phyloP scores from a whole-genome alignment of 2,888 invertebrate species.

The Fragum sueziense region DNA sequence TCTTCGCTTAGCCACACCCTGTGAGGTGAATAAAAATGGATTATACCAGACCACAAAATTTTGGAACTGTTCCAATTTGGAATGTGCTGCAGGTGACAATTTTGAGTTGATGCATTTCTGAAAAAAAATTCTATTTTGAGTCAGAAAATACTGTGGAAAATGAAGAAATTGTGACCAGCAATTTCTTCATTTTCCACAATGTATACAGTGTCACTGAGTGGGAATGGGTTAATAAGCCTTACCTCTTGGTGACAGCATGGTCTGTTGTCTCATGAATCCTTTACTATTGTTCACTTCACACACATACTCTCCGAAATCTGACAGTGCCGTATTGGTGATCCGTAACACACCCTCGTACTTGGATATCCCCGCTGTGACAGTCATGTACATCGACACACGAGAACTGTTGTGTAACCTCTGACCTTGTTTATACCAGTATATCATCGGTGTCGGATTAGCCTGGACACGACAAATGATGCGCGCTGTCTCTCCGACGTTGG shows the following conservation, averaged over 20 bases:
- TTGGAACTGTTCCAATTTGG: too few relatives aligned
- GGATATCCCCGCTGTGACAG: conserved; percentile 36
- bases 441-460: conserved; percentile 66
- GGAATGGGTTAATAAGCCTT: too few relatives aligned
- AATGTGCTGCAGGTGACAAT: too few relatives aligned
- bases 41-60: too few relatives aligned
- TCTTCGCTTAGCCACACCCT: too few relatives aligned
- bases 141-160: background rate
- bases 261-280: conserved; percentile 59
- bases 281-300: conserved; percentile 67
- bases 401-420: conserved; percentile 41
- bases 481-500: conserved; percentile 56
- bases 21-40: too few relatives aligned
- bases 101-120: too few relatives aligned
- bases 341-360: conserved; percentile 45
- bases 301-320: conserved; percentile 67
- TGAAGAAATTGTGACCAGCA: background rate
- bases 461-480: conserved; percentile 62
- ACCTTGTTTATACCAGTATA: conserved; percentile 67
- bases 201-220: too few relatives aligned
- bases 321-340: conserved; percentile 15
- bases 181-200: background rate
- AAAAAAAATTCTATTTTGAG: too few relatives aligned
- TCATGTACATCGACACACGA: conserved; percentile 23
- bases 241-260: conserved; percentile 69